Evolutionary conservation across 92 coral and sea anemone genomes (phyloP), one percentile per base, ranked within the genome.

Genomic region (Umimayanthus chanpuru): DNA sequence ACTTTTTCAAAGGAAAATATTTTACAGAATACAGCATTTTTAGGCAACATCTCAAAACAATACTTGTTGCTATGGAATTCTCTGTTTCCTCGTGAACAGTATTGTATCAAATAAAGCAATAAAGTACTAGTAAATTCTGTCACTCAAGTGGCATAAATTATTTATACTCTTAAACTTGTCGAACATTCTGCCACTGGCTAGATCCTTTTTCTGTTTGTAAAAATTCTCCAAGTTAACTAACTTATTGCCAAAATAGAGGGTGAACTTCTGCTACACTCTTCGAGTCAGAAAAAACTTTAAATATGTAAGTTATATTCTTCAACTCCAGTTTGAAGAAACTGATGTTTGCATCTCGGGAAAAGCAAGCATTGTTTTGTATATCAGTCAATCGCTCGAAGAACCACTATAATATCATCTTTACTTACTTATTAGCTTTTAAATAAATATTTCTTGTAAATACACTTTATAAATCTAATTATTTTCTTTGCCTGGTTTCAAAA

Each of bases 11-110:
- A 61, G 68, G 25, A 61, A 61, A 61, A 61, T 12, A 61, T 61
- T 53, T 53, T 53, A 9, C 18, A 61, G 8, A 61, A 18, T 61
- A 61, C 25, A 5, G 68, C 68, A 61, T 61, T 21, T 21, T 21
- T 21, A 61, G 26, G 25, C 25, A 20, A 61, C 9, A 56, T 16
- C 23, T 56, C 66, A 23, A 7, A 32, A 15, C 4, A 79, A 50
- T 79, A 79, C 56, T 26, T 53, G 84, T 80, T 80, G 67, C 84
- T 80, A 80, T 53, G 84, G 84, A 80, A 79, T 79, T 53, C 71
- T 56, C 58, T 40, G 11, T 53, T 3, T 53, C 10, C 18, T 11
- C 58, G 58, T 53, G n/a, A n/a, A n/a, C n/a, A n/a, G 18, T 11
- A 53, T 53, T 53, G 18, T 20, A 38, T 76, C 9, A 76, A 43